These are phyloP conservation scores for Sialia sialis DNA, from an alignment of 2,113 vertebrate genomes.

Conservation along the genomic window DNA sequence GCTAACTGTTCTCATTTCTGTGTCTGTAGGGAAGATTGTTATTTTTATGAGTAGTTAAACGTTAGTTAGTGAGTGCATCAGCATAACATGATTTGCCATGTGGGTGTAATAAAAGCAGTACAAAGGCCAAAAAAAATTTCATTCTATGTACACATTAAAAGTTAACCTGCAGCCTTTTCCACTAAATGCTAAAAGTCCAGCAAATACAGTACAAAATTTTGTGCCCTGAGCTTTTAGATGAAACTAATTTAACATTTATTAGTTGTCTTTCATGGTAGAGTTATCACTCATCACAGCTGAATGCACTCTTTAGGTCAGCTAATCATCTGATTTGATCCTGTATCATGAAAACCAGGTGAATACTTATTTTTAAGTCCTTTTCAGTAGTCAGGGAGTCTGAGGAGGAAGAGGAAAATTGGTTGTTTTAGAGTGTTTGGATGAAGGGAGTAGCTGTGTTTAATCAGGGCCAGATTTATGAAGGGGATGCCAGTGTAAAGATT, in stretches of 20 bases:
- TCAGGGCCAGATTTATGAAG: background rate
- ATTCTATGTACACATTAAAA: constrained; percentile 8
- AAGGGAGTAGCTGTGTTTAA: constrained; percentile 29
- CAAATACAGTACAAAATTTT: background rate
- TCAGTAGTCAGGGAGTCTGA: background rate
- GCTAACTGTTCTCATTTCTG: background rate
- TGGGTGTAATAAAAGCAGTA: constrained; percentile 20
- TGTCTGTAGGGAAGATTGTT: background rate
- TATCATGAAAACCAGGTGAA: background rate
- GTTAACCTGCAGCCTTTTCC: constrained; percentile 31
- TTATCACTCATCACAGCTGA: background rate
- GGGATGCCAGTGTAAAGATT: constrained; percentile 31
- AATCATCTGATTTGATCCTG: background rate
- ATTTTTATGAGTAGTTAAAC: background rate
- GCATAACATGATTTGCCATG: background rate
- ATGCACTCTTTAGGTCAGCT: background rate
- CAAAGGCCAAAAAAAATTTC: constrained; percentile 5
- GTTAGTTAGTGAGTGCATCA: background rate
- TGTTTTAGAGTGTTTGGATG: background rate
- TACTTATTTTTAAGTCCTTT: background rate
- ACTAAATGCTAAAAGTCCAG: background rate
- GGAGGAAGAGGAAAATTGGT: background rate
- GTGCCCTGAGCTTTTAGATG: background rate
- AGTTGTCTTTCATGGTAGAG: background rate
- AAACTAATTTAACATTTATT: constrained; percentile 34